Evolutionary conservation across 2,113 vertebrate genomes (phyloP), one percentile per base, ranked within the genome.

Genomic region (Gobio gobio): DNA sequence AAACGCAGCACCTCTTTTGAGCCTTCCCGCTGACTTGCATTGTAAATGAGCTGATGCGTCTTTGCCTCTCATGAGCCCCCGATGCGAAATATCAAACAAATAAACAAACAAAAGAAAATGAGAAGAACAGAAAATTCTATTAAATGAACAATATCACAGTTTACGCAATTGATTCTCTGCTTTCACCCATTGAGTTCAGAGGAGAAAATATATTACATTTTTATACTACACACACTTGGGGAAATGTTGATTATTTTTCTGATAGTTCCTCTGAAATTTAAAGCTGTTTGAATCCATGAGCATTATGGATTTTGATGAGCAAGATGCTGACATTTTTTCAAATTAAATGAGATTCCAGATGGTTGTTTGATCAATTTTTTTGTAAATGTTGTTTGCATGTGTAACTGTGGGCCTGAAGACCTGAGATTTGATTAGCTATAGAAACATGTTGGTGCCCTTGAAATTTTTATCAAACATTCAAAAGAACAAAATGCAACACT

Each of bases 271-370:
- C 26, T 76, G 8, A 29, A 18, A 76, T 54, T 18, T 8, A 61
- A 63, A 63, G 36, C n/a, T 0, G 14, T 47, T 63, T 79, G 36
- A 43, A 16, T 43, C 20, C 16, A 20, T 45, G 24, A 63, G 36
- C 58, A 63, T 78, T 63, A 61, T 45, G 63, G 77, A 63, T 75
- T 79, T 45, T 79, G 22, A 63, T 79, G 24, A 63, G 13, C n/a
- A 76, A 16, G 47, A 54, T 29, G 24, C 14, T 76, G 24, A 29
- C 4, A 51, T 54, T 24, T 49, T 29, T 47, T 49, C 22, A 75
- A 51, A 29, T 8, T 29, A 6, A 75, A 29, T 26, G n/a, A 29
- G 73, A 51, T 51, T 75, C 73, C 47, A 29, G 47, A 47, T 75
- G 47, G 45, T 18, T 63, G 14, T 45, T 79, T 63, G 36, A 79